phyloP scores from a whole-genome alignment of 2,888 invertebrate genomes.

The Neria commutata region DNA sequence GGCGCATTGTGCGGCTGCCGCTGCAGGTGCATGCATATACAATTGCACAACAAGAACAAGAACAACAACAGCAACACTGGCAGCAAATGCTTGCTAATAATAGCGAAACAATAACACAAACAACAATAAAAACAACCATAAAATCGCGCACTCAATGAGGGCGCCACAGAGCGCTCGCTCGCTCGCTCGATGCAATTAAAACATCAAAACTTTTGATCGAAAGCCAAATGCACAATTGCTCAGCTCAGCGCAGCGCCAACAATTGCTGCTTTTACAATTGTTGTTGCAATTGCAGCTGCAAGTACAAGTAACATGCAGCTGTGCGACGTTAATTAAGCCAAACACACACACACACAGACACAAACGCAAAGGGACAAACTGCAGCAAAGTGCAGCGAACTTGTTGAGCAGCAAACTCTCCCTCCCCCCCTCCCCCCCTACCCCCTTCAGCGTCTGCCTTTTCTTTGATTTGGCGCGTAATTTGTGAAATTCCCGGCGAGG shows the following conservation, averaged over 20 bases:
- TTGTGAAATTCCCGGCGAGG: background rate
- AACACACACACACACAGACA: constrained; percentile 10
- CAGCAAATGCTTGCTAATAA: constrained; percentile 4
- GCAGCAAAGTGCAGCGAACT: constrained; percentile 29
- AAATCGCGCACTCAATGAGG: constrained; percentile 5
- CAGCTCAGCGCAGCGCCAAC: constrained; percentile 28
- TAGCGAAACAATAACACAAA: constrained; percentile 1
- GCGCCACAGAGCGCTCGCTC: constrained; percentile 6
- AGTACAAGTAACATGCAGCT: constrained; percentile 36
- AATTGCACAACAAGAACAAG: constrained; percentile 14
- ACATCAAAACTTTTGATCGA: constrained; percentile 40
- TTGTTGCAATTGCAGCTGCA: constrained; percentile 36
- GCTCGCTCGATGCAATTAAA: constrained; percentile 37
- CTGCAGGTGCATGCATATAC: constrained; percentile 33
- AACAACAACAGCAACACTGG: background rate
- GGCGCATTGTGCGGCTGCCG: constrained; percentile 16
- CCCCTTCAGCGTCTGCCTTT: background rate
- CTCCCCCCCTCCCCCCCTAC: background rate
- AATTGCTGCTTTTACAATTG: constrained; percentile 12
- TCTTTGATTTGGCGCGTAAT: background rate
- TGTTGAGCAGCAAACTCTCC: constrained; percentile 16
- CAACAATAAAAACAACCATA: background rate
- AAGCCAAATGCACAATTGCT: constrained; percentile 41
- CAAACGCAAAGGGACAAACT: constrained; percentile 4
- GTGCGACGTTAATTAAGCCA: constrained; percentile 21